Evolutionary conservation across 2,113 vertebrate species (phyloP).

Genomic region (Aphyosemion australe): DNA sequence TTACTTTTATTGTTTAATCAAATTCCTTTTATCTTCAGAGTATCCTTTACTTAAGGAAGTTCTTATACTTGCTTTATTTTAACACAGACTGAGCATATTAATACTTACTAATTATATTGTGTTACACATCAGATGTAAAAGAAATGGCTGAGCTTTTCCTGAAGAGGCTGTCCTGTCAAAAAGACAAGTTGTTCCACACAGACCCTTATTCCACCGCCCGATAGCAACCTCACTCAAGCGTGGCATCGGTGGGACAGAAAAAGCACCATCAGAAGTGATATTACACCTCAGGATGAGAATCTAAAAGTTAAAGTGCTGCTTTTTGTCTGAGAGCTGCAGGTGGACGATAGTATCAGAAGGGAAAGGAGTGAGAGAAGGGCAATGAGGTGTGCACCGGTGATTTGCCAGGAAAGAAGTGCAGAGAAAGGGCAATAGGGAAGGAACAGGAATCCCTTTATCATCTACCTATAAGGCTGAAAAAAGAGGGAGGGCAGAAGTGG

Average conservation of each 20-base stretch:
- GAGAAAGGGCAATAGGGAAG: conserved; percentile 51
- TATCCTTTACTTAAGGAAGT: background rate
- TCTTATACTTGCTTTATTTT: background rate
- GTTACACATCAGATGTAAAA: conserved; percentile 7
- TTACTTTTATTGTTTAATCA: no score
- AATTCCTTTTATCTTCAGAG: background rate
- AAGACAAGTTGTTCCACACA: conserved; percentile 44
- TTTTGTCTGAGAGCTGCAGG: conserved; percentile 62
- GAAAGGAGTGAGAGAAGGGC: conserved; percentile 37
- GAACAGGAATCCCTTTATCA: conserved; percentile 69
- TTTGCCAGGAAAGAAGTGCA: conserved; percentile 56
- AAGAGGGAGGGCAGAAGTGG: conserved; percentile 26
- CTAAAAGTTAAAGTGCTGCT: conserved; percentile 65
- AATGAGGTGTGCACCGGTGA: conserved; percentile 69
- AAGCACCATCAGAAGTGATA: conserved; percentile 70
- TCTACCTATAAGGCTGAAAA: conserved; percentile 33
- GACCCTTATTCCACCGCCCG: conserved; percentile 37
- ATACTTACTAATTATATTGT: no score
- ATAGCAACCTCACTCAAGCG: conserved; percentile 38
- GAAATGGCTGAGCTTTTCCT: conserved; percentile 25
- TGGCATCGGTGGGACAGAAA: conserved; percentile 63
- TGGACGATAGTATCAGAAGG: conserved; percentile 61
- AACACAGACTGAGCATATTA: no score
- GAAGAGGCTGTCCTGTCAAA: conserved; percentile 26
- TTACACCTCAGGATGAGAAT: conserved; percentile 64